Evolutionary conservation across 1,140 invertebrate species (phyloP), one percentile per base, ranked within the genome.

Genomic region (Cydia pomonella): DNA sequence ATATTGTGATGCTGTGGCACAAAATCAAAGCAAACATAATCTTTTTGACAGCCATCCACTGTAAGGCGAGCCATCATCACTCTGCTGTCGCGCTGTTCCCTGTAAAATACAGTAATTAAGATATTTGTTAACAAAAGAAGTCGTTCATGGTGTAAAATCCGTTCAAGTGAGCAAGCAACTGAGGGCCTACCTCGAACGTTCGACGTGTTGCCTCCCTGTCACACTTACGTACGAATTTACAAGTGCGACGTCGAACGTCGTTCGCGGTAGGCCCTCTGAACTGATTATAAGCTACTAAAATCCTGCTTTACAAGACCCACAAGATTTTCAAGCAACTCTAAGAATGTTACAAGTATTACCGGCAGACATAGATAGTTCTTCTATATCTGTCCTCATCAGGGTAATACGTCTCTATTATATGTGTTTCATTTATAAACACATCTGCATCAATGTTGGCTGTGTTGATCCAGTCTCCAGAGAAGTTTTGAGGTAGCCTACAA

Each of bases 11-110:
- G 98, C 77, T 97, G 95, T 0, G 98, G 97, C 12, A 99, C 95
- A 90, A 99, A 99, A 87, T 99, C 98, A 84, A 99, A 99, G 85
- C 99, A 99, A 9, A 99, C 96, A 85, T 97, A 99, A 95, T 99
- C 98, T 85, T 99, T 98, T 93, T 99, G 98, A 93, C 98, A 99
- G 94, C 98, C 98, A 93, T 99, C 98, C 0, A 99, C 98, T 5
- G 98, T 98, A 7, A 99, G 95, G 77, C 98, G 94, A 9, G 98
- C 97, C 97, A 99, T 98, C 96, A 99, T 98, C 50, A 97, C 96
- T 78, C 98, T 94, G 29, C 96, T 96, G 81, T 97, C 97, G 87
- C 97, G 93, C 89, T 97, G 95, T 93, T 99, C 97, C 74, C 97
- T 93, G 78, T 64, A 88, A 86, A 80, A 66, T 66, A 66, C 27